Percentiles rank a stretch among this genome's conserved stretches.
Evolutionary conservation across 2,113 vertebrate species (phyloP).

Genomic region (Heliornis fulica): DNA sequence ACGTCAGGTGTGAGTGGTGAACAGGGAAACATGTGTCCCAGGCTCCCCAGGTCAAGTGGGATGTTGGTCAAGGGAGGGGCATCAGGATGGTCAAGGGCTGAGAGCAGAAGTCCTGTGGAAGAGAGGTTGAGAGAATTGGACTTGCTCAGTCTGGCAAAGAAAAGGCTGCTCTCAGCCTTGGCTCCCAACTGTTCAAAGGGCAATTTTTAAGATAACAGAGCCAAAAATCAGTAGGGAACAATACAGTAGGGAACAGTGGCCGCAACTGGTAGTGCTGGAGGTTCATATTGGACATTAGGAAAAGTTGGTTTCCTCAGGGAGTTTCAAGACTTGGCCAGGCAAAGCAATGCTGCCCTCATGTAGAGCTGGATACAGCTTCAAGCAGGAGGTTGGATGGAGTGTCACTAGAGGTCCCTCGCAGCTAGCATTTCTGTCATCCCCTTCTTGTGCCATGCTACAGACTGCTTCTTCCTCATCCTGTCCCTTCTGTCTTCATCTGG

Average conservation of each 20-base stretch:
- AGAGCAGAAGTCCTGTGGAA: background rate
- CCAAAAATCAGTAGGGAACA: background rate
- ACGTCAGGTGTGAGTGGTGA: background rate
- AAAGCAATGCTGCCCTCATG: background rate
- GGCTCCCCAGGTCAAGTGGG: background rate
- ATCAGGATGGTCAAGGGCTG: background rate
- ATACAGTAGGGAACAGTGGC: background rate
- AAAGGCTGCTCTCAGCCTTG: background rate
- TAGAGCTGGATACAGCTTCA: background rate
- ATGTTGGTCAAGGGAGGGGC: background rate
- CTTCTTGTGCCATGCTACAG: background rate
- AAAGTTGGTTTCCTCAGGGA: background rate
- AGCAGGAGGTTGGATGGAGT: background rate
- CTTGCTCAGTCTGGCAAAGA: background rate
- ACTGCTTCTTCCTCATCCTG: background rate
- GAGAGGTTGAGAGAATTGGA: background rate
- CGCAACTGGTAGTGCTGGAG: background rate
- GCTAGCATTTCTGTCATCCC: background rate
- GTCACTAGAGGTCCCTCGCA: background rate
- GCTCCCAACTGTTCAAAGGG: background rate
- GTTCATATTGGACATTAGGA: background rate
- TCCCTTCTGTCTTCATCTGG: background rate
- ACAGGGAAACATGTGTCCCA: fast-evolving
- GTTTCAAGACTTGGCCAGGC: background rate
- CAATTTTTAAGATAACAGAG: background rate